Conservation (phyloP, 2,797 vertebrate species). For the Chaunax sp. region DNA sequence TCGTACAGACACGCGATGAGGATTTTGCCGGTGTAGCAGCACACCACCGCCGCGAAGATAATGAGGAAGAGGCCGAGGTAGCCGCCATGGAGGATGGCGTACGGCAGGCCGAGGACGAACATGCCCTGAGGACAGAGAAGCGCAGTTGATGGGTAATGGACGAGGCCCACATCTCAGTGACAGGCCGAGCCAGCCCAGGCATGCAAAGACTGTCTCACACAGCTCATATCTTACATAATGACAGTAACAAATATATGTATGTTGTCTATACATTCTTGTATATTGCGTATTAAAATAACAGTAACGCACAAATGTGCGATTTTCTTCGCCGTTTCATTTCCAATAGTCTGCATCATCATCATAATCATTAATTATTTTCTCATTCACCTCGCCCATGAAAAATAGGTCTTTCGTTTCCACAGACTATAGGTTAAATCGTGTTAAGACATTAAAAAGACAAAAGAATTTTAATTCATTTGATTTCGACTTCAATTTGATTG, state of each 20-base stretch:
- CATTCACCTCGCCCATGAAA: conserved; percentile 6
- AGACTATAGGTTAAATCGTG: background rate
- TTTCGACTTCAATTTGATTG: conserved; percentile 43
- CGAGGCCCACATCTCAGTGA: conserved; percentile 68
- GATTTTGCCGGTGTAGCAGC: conserved; percentile 98
- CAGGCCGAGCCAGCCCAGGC: conserved; percentile 57
- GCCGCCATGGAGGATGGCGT: conserved; percentile 96
- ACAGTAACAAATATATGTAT: background rate
- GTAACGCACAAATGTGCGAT: background rate
- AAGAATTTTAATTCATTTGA: conserved; percentile 1
- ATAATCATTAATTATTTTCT: background rate
- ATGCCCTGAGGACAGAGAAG: conserved; percentile 90
- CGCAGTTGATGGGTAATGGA: conserved; percentile 58
- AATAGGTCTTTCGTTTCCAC: background rate
- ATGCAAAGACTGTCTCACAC: conserved; percentile 28
- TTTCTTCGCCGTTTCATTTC: background rate
- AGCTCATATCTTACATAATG: conserved; percentile 54
- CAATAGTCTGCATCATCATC: background rate
- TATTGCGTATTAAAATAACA: background rate
- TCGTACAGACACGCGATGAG: conserved; percentile 96
- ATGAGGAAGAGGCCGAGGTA: conserved; percentile 97
- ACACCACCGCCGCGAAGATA: conserved; percentile 94
- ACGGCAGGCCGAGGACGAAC: conserved; percentile 96
- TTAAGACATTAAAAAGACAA: background rate
- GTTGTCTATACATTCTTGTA: background rate